Percentiles rank a stretch among this genome's conserved stretches.
Evolutionary conservation across 2,113 vertebrate genomes (phyloP).

Genomic region (Strigops habroptila): DNA sequence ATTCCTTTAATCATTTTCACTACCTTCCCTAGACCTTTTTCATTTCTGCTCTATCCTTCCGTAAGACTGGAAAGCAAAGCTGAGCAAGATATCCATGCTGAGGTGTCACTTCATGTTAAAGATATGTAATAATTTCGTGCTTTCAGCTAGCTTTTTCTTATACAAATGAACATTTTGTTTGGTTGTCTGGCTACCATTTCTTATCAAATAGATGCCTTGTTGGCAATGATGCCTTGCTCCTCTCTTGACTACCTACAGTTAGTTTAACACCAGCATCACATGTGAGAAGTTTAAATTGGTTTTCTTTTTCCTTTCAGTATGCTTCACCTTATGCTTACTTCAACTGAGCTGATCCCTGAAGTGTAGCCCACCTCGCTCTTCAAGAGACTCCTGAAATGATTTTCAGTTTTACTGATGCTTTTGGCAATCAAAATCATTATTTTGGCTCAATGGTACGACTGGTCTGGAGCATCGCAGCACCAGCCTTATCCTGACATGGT

Average conservation of each 20-base stretch:
- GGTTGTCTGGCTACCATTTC: neutral
- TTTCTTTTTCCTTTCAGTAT: neutral
- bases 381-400: neutral
- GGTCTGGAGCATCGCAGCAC: neutral
- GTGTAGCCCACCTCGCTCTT: neutral
- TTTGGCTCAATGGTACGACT: neutral
- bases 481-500: neutral
- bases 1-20: constrained; percentile 17
- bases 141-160: neutral
- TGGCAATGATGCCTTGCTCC: neutral
- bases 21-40: neutral
- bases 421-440: neutral
- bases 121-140: neutral
- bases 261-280: neutral
- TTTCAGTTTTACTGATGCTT: neutral
- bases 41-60: neutral
- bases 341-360: neutral
- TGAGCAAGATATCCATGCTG: neutral
- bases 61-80: neutral
- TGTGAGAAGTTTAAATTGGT: neutral
- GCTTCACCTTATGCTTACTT: neutral
- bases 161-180: neutral
- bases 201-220: neutral
- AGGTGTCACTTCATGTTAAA: neutral
- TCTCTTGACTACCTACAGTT: neutral